Evolutionary conservation across 2,113 vertebrate species (phyloP), one percentile per base, ranked within the genome.

Genomic region (Ictalurus furcatus): DNA sequence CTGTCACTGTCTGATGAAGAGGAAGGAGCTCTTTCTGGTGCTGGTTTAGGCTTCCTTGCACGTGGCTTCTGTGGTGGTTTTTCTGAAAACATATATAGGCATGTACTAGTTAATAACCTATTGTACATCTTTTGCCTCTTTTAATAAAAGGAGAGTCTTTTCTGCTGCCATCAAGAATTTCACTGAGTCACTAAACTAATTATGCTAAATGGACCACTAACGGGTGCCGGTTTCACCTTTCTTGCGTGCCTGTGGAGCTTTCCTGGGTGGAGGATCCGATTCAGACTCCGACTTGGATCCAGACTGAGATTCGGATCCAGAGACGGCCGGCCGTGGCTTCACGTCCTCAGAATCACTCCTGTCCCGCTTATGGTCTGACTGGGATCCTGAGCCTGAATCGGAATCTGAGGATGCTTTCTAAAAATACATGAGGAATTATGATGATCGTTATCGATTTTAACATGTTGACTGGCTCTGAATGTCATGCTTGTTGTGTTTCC

Each of bases 1-100:
- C 98, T 99, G 93, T 98, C 97, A 0, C 98, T 99, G 95, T 97
- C 97, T 11, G 97, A 97, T 89, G 96, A 96, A 0, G 96, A 96
- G 14, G 94, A 90, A 48, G 94, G 89, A 82, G 94, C 95, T 3
- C 96, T 97, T 25, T 95, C 96, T 0, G 96, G 96, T 65, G 97
- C 95, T 0, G 94, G 90, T 94, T 98, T 98, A 0, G 96, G 94
- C 87, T 98, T 98, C 81, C 97, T 95, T 73, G 95, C 97, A 0
- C 97, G 97, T 56, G 97, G 96, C 84, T 99, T 99, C 19, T 97
- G 96, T 56, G 96, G 95, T 0, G 97, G 95, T 86, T 98, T 99
- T 85, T 98, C 97, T 7, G 95, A 87, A 85, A 23, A 85, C 54
- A n/a, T 86, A 23, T 37, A 88, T 17, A 52, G 37, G 73, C 23